Conservation (phyloP, 2,113 vertebrate genomes). For the Rhodinocichla rosea region DNA sequence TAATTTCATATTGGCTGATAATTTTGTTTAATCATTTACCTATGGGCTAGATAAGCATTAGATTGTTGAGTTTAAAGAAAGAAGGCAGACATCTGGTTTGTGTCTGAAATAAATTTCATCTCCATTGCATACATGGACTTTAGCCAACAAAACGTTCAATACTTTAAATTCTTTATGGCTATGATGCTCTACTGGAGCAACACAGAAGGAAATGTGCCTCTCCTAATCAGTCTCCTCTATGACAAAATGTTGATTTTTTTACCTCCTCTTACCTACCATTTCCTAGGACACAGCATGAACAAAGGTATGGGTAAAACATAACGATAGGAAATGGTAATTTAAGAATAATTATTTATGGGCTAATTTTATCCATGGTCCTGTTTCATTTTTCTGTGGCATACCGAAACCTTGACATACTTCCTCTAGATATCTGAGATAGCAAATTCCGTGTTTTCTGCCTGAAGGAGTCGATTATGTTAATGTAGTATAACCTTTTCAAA, state of each 20-base stretch:
- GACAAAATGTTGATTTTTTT: not conserved
- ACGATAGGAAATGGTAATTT: not conserved
- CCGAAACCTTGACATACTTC: rapidly evolving
- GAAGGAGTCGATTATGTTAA: not conserved
- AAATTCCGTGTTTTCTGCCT: not conserved
- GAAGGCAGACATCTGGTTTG: not conserved
- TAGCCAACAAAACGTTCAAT: not conserved
- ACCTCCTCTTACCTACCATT: not conserved
- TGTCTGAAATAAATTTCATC: not conserved
- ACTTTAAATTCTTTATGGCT: not conserved
- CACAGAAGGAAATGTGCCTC: not conserved
- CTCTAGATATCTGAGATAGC: not conserved
- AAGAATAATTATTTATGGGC: not conserved
- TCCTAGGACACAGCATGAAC: not conserved
- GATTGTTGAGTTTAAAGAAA: not conserved
- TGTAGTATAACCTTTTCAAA: not conserved
- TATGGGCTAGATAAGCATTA: not conserved
- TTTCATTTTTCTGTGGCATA: not conserved
- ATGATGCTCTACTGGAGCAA: not conserved
- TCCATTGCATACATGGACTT: not conserved
- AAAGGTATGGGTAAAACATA: not conserved
- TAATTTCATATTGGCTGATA: not conserved
- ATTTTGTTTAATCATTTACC: not conserved
- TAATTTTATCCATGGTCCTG: not conserved
- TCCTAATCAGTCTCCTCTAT: not conserved